A percentile compares a stretch with the other conserved stretches of the same genome.
These are phyloP conservation scores for Montipora capricornis DNA, from an alignment of 64 coral and sea anemone species.

Conservation along the genomic window DNA sequence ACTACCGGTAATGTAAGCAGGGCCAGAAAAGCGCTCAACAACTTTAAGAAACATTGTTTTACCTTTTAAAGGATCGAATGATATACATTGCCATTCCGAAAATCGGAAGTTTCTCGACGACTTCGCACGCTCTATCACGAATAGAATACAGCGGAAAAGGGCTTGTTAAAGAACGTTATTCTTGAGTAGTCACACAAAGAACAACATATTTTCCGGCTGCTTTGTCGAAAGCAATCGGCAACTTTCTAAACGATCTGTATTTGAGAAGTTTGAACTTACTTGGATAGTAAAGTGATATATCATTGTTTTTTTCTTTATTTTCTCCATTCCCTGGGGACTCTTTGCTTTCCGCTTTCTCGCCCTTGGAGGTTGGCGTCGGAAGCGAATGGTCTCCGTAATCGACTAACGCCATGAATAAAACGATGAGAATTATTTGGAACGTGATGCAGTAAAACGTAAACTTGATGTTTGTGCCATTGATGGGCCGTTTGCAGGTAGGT, in stretches of 20 bases:
- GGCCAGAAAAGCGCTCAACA: too few species aligned
- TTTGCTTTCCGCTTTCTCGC: not conserved
- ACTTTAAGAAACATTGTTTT: too few species aligned
- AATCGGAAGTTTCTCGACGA: too few species aligned
- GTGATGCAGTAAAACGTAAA: conserved; percentile 31
- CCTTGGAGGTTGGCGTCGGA: not conserved
- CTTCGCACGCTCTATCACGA: too few species aligned
- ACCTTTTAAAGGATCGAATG: too few species aligned
- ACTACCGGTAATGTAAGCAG: too few species aligned
- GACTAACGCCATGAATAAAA: conserved; percentile 45
- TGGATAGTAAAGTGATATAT: conserved; percentile 16
- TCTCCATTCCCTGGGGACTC: not conserved
- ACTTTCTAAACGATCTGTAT: not conserved
- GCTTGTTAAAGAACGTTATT: not conserved
- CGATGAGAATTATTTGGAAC: conserved; percentile 54
- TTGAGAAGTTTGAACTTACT: conserved; percentile 6
- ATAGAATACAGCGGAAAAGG: too few species aligned
- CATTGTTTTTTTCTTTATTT: not conserved
- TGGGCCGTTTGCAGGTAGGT: not conserved
- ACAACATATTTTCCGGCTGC: too few species aligned
- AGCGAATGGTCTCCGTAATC: conserved; percentile 67
- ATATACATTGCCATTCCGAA: too few species aligned
- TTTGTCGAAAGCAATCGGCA: not conserved
- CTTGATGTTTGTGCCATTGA: conserved; percentile 31
- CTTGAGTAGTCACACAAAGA: too few species aligned